phyloP scores from a whole-genome alignment of 2,797 vertebrate genomes.

The Chelon auratus region DNA sequence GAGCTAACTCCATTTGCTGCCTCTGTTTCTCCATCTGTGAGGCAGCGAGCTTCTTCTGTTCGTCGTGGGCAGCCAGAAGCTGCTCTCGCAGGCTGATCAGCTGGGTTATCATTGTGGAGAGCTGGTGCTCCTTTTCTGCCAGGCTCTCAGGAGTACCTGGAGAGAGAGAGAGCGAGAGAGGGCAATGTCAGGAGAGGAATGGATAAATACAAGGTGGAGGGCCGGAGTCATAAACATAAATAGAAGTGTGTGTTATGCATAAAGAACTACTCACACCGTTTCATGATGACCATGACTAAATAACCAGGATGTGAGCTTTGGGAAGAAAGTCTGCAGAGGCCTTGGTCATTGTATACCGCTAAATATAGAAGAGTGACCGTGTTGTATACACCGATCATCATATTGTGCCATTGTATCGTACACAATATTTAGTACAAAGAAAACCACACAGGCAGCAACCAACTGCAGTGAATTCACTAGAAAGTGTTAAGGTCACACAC shows the following conservation, averaged over 20 bases:
- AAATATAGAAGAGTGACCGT: constrained; percentile 59
- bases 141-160: constrained; percentile 98
- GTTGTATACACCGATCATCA: constrained; percentile 52
- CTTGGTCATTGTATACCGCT: constrained; percentile 43
- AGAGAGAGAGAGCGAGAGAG: constrained; percentile 5
- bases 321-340: constrained; percentile 29
- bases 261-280: constrained; percentile 19
- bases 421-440: constrained; percentile 71
- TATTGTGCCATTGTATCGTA: constrained; percentile 61
- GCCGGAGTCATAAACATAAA: constrained; percentile 23
- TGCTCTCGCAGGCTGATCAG: constrained; percentile 99
- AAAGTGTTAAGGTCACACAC: constrained; percentile 80
- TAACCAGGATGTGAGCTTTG: constrained; percentile 25
- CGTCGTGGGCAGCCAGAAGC: constrained; percentile 97
- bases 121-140: constrained; percentile 98
- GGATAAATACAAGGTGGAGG: constrained; percentile 35
- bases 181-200: constrained; percentile 30
- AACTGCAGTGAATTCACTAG: constrained; percentile 73
- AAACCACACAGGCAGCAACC: constrained; percentile 65
- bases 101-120: constrained; percentile 99
- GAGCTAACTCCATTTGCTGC: constrained; percentile 99
- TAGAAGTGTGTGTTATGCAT: constrained; percentile 14
- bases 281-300: constrained; percentile 23
- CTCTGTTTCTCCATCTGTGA: constrained; percentile 99
- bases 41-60: constrained; percentile 98